Base-by-base conservation (phyloP, 2,888 invertebrate species). In the Timema podura region DNA sequence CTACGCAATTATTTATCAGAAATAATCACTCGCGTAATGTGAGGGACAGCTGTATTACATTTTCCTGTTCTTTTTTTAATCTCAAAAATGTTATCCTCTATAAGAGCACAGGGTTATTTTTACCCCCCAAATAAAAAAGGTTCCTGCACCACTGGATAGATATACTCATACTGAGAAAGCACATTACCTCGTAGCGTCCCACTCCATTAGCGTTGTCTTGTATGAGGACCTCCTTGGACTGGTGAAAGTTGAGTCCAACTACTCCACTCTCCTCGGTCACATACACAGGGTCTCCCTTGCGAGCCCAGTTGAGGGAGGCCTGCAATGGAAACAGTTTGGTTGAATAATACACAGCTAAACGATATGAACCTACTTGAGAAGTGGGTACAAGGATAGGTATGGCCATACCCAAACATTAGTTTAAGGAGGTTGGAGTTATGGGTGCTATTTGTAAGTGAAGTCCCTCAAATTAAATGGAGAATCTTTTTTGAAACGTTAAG, bases 241-340 rank as follows among this genome's bases (percentile, higher is more conserved):
- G 93, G 80, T 93, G 92, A 85, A 94, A 95, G 83, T 93, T 93
- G 57, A 95, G 86, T 0, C 94, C 94, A 45, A 93, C 89, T 6
- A 95, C 93, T 70, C 93, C 92, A 67, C 91, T 91, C 79, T 94
- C 93, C 77, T 93, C 92, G 10, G 92, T 91, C 72, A 92, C 92
- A 79, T 90, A 91, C 45, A 93, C 90, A 30, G 92, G 89, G 78
- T 92, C 92, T 79, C 91, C 91, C 76, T 90, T 89, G 81, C 91
- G 91, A 71, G 89, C 89, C 89, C 92, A 90, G 81, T 92, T 91
- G 81, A 92, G 86, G 74, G 91, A 88, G 71, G 92, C 92, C 83
- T 83, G 74, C 65, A 74, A 74, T 71, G 30, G 30, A 30, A 30
- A 45, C 11, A 15, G 44, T 44, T 44, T 59, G 13, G 5, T n/a